Evolutionary conservation across 2,888 invertebrate genomes (phyloP).

Genomic region (Ichneumoninae sp.): DNA sequence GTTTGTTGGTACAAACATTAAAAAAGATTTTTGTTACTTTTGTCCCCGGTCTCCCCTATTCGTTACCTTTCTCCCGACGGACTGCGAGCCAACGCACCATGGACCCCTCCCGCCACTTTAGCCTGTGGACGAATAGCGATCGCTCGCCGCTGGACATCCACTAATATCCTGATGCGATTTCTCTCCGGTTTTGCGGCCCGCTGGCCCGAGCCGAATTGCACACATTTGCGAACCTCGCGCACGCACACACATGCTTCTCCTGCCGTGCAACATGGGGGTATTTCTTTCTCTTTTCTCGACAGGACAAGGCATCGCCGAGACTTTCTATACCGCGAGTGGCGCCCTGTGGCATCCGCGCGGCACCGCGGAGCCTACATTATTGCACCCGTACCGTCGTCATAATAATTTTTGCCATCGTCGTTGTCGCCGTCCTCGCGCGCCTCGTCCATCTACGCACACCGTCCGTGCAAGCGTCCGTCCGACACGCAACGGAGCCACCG

Average conservation of each 20-base stretch:
- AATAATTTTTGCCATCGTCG: conserved; percentile 57
- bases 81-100: background rate
- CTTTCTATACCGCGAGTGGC: conserved; percentile 63
- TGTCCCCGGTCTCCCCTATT: background rate
- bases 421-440: conserved; percentile 21
- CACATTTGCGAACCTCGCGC: background rate
- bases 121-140: conserved; percentile 56
- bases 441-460: conserved; percentile 32
- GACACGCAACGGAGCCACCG: conserved; percentile 18
- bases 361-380: conserved; percentile 54
- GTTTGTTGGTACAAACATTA: no score
- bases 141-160: conserved; percentile 59
- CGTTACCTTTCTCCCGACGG: conserved; percentile 46
- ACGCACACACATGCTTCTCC: background rate
- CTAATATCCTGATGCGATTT: conserved; percentile 68
- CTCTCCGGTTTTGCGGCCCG: conserved; percentile 63
- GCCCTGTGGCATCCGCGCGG: conserved; percentile 32
- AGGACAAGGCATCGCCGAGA: conserved; percentile 32
- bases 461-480: conserved; percentile 3
- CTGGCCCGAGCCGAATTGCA: conserved; percentile 37
- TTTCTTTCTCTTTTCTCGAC: conserved; percentile 15
- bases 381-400: conserved; percentile 57
- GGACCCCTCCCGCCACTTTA: conserved; percentile 39
- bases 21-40: no score
- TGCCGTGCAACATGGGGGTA: background rate